phyloP scores from a whole-genome alignment of 2,797 vertebrate genomes.

The Hemitrygon akajei region DNA sequence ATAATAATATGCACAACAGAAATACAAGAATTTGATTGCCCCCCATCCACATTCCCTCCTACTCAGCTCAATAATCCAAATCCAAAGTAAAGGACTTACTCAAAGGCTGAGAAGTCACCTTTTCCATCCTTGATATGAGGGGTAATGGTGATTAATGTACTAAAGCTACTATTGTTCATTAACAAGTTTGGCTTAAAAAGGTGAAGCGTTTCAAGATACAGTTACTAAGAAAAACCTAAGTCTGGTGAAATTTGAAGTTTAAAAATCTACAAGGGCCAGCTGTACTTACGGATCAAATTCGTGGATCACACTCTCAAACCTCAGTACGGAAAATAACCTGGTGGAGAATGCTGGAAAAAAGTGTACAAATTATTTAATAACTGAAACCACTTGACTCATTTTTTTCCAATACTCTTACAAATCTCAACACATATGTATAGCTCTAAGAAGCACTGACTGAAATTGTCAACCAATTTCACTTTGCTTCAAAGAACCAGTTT shows the following conservation, averaged over 20 bases:
- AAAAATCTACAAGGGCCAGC: not conserved
- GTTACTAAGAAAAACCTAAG: not conserved
- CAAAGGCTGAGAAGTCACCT: not conserved
- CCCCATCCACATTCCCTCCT: too few species aligned
- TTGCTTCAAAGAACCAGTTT: not conserved
- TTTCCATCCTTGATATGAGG: not conserved
- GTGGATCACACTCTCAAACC: constrained; percentile 98
- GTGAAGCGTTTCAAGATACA: not conserved
- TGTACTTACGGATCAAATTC: constrained; percentile 95
- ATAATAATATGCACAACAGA: not conserved
- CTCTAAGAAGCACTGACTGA: not conserved
- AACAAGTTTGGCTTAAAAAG: not conserved
- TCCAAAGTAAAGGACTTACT: not conserved
- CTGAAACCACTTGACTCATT: not conserved
- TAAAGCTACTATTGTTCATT: not conserved
- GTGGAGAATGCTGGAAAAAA: constrained; percentile 81
- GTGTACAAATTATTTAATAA: constrained; percentile 11
- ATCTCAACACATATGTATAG: not conserved
- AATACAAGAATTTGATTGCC: not conserved
- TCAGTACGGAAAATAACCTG: constrained; percentile 88
- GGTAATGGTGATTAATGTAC: not conserved
- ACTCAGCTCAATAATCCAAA: not conserved
- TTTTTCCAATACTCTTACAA: not conserved
- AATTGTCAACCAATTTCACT: not conserved
- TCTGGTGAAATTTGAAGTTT: not conserved